A percentile compares a stretch with the other conserved stretches of the same genome.
These are phyloP conservation scores for Nomada fabriciana DNA, from an alignment of 2,888 invertebrate species.

Conservation along the genomic window DNA sequence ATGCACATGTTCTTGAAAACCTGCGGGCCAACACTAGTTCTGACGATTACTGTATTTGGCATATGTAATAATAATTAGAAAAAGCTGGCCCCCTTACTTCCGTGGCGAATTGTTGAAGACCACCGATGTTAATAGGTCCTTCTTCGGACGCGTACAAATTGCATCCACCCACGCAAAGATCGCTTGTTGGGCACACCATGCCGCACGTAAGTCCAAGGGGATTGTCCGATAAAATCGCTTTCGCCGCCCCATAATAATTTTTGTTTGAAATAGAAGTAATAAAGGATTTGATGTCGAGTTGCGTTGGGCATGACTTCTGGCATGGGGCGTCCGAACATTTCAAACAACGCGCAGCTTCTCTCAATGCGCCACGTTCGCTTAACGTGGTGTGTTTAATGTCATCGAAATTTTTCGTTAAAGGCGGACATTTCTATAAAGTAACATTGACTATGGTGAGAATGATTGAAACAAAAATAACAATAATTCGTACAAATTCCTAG, in stretches of 20 bases:
- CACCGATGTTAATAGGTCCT: constrained; percentile 99
- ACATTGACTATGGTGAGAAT: background rate
- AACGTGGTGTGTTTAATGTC: constrained; percentile 99
- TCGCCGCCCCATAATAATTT: constrained; percentile 99
- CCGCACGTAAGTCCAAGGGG: constrained; percentile 97
- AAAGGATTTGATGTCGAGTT: constrained; percentile 98
- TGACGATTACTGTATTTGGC: background rate
- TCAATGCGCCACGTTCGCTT: constrained; percentile 96
- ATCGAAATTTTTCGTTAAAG: constrained; percentile 94
- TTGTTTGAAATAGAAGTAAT: constrained; percentile 98
- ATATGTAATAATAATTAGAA: background rate
- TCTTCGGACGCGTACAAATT: constrained; percentile 98
- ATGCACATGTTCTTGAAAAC: constrained; percentile 97
- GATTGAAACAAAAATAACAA: background rate
- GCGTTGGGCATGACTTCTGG: constrained; percentile 99
- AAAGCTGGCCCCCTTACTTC: constrained; percentile 87
- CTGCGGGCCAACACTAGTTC: constrained; percentile 82
- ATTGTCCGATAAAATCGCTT: constrained; percentile 98
- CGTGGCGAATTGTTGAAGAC: constrained; percentile 98
- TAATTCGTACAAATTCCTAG: background rate
- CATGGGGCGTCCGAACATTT: constrained; percentile 99
- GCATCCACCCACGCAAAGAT: constrained; percentile 99
- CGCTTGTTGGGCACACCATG: constrained; percentile 99
- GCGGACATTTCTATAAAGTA: constrained; percentile 85
- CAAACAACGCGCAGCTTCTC: constrained; percentile 94